Base-by-base conservation (phyloP, 1,140 invertebrate species). In the Penaeus japonicus region DNA sequence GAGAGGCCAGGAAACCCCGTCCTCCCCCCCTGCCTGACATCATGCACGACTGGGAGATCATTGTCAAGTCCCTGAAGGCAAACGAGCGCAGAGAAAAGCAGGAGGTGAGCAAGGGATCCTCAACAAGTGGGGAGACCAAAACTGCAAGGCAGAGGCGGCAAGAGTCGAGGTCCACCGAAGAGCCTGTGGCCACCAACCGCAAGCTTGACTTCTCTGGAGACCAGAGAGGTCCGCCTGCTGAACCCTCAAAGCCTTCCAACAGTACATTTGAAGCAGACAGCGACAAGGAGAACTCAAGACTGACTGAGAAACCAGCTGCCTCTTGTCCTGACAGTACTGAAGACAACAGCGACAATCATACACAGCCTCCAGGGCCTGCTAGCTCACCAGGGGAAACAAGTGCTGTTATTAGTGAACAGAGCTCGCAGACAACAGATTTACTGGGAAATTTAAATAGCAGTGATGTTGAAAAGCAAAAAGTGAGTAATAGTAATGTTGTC, bases 21-120 rank as follows among this genome's bases (percentile, higher is more conserved):
- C 27, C 81, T 22, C 30, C 62, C 39, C 70, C 80, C 47, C 80
- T 88, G 1, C 86, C 86, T 27, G 86, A 88, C 59, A 88, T 88
- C 27, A 88, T 88, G 86, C 86, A 88, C 35, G 86, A 88, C 57
- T 88, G 86, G 86, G 86, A 88, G 65, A 88, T 88, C 79, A 88
- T 88, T 47, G 80, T 88, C 10, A 88, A 88, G 55, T 88, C 86
- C 30, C 70, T 88, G 4, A 88, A 88, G 54, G 86, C 86, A 30
- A 88, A 83, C 62, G 86, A 88, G 30, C 86, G 86, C 32, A 59
- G 86, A 39, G 86, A 88, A 65, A 88, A 88, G 39, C 81, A 77
- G 15, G 86, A 88, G 59, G 80, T 57, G 30, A 75, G 54, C 22
- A 82, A 83, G 55, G 54, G 54, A 18, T 83, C 86, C 47, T 27